Evolutionary conservation across 2,797 vertebrate species (phyloP), one percentile per base, ranked within the genome.

Genomic region (Cryptoprocta ferox): DNA sequence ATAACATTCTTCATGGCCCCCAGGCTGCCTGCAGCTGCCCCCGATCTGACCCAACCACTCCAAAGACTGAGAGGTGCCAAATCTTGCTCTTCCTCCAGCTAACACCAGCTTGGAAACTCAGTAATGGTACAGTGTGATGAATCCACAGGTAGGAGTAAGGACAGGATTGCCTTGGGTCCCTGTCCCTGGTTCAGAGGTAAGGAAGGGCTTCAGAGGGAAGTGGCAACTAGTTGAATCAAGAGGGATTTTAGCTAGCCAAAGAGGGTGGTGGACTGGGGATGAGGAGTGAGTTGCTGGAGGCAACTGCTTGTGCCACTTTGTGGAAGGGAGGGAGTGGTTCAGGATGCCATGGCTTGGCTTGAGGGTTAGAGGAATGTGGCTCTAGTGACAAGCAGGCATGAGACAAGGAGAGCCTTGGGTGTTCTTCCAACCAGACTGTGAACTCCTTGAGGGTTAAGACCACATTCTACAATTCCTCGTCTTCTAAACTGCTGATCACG

Each of bases 181-280:
- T 95, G 32, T 84, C 26, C 56, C 8, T 37, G 63, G 68, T 13
- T 50, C 32, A 2, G 32, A 7, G n/a, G 24, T 18, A 12, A 68
- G 50, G 19, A 50, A 70, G 15, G 21, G 4, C n/a, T 45, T 87
- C 48, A 56, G 21, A 10, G 18, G 37, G 18, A 73, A 53, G 32
- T 37, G 63, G 8, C 68, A 63, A 80, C 78, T 42, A 66, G 78
- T 45, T 63, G 53, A 70, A 75, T 75, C 37, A 48, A 76, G 16
- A 87, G 83, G 39, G n/a, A 78, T 63, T 48, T 42, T 50, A 37
- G 37, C n/a, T 12, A 71, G 28, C 48, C 4, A 42, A 56, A 35
- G 63, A 15, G 48, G 37, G 48, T 0, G 0, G 24, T 13, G 24
- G 37, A 24, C 10, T 30, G 32, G 39, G 16, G 28, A 12, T 19